Percentiles rank a stretch among this genome's conserved stretches.
phyloP scores from a whole-genome alignment of 2,888 invertebrate species.

The Callimorpha dominula region DNA sequence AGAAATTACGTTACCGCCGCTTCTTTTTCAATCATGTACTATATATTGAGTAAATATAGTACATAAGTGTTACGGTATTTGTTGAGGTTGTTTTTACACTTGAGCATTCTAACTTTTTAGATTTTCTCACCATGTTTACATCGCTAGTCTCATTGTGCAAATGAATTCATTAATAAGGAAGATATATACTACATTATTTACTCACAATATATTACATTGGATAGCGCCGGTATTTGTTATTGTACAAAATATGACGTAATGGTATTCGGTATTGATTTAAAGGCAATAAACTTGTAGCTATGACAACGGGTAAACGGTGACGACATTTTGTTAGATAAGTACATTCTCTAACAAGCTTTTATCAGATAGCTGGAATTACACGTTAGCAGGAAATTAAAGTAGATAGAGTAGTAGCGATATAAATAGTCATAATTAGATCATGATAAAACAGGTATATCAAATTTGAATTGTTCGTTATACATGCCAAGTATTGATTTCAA shows the following conservation, averaged over 20 bases:
- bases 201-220: not conserved
- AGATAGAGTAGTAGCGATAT: not conserved
- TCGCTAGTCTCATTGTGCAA: not conserved
- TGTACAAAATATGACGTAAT: slow-evolving; percentile 31
- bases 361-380: not conserved
- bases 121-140: not conserved
- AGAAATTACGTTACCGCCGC: too few relatives aligned
- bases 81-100: too few relatives aligned
- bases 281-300: slow-evolving; percentile 15
- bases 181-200: too few relatives aligned
- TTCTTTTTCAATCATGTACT: too few relatives aligned
- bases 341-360: slow-evolving; percentile 1
- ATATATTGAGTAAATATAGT: too few relatives aligned
- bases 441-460: too few relatives aligned
- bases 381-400: not conserved
- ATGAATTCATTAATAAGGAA: too few relatives aligned
- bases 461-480: not conserved
- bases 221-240: not conserved
- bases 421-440: too few relatives aligned
- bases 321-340: slow-evolving; percentile 16
- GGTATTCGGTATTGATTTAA: slow-evolving; percentile 11
- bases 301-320: slow-evolving; percentile 21
- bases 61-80: too few relatives aligned
- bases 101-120: too few relatives aligned
- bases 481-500: not conserved